These are phyloP conservation scores for Thripadectes ignobilis DNA, from an alignment of 2,797 vertebrate species.

Conservation along the genomic window DNA sequence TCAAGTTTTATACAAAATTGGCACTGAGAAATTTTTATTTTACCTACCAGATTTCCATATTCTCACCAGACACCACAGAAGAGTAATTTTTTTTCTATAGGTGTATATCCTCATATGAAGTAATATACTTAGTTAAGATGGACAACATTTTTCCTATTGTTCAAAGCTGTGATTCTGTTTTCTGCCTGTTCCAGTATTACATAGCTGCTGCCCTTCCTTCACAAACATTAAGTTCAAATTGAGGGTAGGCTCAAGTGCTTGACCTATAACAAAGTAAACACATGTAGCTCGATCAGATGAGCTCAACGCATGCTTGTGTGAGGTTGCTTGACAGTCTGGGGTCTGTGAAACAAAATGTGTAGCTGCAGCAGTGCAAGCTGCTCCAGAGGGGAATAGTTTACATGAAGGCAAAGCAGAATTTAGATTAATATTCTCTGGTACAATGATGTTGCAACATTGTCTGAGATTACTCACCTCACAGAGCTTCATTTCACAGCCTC, in stretches of 20 bases:
- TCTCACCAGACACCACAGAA: neutral
- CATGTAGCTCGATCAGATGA: conserved; percentile 48
- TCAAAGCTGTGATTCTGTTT: neutral
- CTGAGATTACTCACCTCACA: neutral
- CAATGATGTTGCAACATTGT: conserved; percentile 21
- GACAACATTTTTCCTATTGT: neutral
- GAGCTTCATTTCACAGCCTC: conserved; percentile 14
- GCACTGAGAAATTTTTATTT: neutral
- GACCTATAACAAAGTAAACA: conserved; percentile 70
- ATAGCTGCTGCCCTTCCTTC: conserved; percentile 60
- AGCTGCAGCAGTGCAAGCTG: conserved; percentile 5
- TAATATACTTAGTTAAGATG: neutral
- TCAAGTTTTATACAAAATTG: neutral
- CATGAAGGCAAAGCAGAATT: conserved; percentile 21
- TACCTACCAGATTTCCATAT: neutral
- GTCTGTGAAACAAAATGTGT: conserved; percentile 46
- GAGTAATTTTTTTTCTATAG: neutral
- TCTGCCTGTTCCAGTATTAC: neutral
- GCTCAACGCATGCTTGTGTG: conserved; percentile 30
- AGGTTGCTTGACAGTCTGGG: conserved; percentile 40
- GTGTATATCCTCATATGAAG: neutral
- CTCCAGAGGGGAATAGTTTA: conserved; percentile 39
- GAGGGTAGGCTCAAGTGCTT: conserved; percentile 72
- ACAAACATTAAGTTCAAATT: conserved; percentile 71
- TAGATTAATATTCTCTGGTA: conserved; percentile 18